A percentile compares a stretch with the other conserved stretches of the same genome.
Conservation (phyloP, 2,113 vertebrate genomes). For the Catharus minimus region DNA sequence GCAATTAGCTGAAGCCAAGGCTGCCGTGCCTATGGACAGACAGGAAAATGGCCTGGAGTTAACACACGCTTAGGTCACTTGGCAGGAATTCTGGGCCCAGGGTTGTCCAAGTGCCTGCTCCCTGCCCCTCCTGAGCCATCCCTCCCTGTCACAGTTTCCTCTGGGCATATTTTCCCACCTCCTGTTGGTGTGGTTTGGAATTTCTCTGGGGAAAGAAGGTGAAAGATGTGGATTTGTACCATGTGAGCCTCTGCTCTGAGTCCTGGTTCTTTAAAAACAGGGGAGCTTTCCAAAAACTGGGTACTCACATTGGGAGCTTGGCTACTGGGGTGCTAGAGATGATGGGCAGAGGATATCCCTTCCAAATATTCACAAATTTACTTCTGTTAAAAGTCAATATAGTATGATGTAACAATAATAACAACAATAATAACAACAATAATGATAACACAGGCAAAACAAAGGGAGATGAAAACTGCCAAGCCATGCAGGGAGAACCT, state of each 20-base stretch:
- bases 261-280: neutral
- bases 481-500: fast-evolving
- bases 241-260: neutral
- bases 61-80: neutral
- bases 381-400: neutral
- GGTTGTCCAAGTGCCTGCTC: neutral
- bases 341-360: neutral
- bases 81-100: neutral
- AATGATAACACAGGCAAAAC: neutral
- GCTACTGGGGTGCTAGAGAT: neutral
- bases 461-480: neutral
- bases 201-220: neutral
- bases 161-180: neutral
- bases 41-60: neutral
- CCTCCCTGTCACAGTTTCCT: neutral
- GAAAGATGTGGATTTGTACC: neutral
- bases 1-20: neutral
- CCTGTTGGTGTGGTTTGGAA: neutral
- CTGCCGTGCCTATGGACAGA: neutral
- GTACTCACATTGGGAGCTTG: neutral
- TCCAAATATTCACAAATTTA: neutral
- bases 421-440: neutral
- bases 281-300: neutral
- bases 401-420: neutral
- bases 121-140: neutral